phyloP scores from a whole-genome alignment of 2,797 vertebrate species.

The Catharus ustulatus region DNA sequence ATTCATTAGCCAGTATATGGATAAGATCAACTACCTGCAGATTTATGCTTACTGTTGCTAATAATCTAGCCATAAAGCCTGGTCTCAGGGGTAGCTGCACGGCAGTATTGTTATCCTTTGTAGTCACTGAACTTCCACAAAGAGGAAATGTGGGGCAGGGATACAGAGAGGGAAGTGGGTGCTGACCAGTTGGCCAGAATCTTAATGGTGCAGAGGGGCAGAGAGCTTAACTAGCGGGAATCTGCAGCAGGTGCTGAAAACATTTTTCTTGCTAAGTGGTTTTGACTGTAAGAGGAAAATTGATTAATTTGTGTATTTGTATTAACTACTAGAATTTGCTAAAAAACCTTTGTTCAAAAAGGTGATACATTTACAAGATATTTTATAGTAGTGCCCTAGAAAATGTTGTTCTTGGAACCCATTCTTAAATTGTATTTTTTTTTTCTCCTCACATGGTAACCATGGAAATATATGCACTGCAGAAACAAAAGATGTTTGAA shows the following conservation, averaged over 20 bases:
- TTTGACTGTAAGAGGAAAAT: background rate
- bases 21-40: background rate
- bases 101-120: background rate
- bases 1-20: background rate
- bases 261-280: background rate
- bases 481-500: constrained; percentile 8
- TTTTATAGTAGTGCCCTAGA: background rate
- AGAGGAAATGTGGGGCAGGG: background rate
- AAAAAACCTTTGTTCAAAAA: background rate
- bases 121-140: background rate
- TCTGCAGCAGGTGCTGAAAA: background rate
- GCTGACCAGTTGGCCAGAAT: background rate
- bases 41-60: background rate
- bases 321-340: background rate
- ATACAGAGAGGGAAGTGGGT: background rate
- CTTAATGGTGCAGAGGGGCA: background rate
- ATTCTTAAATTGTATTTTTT: constrained; percentile 20
- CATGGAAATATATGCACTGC: constrained; percentile 5
- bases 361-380: background rate
- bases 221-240: background rate
- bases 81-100: background rate
- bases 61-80: background rate
- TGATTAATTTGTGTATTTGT: background rate
- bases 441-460: background rate
- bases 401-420: constrained; percentile 26